phyloP scores from a whole-genome alignment of 1,140 invertebrate species.

The Sinonovacula constricta region DNA sequence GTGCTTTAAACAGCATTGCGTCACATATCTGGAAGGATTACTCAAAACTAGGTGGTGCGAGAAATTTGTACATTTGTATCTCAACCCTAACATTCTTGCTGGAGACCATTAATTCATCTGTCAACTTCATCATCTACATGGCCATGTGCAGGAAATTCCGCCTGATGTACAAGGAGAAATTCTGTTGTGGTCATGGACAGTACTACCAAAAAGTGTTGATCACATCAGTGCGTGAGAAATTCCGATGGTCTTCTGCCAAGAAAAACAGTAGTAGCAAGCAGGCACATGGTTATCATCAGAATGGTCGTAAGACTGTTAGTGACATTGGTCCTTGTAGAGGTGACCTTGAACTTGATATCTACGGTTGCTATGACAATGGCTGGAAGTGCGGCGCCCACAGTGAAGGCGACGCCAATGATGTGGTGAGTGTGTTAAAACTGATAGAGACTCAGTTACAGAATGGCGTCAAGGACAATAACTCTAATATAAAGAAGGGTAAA shows the following conservation, averaged over 20 bases:
- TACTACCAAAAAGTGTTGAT: conserved; percentile 35
- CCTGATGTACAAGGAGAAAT: conserved; percentile 66
- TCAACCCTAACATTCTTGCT: conserved; percentile 65
- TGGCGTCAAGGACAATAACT: no score
- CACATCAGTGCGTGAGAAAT: conserved; percentile 34
- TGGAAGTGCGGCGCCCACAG: no score
- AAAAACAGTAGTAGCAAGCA: not conserved
- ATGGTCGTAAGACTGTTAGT: conserved; percentile 15
- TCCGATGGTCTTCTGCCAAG: conserved; percentile 15
- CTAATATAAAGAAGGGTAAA: no score
- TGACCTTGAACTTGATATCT: no score
- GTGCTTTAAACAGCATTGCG: conserved; percentile 66
- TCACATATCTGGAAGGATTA: conserved; percentile 60
- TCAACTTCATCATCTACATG: conserved; percentile 75
- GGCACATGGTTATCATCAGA: not conserved
- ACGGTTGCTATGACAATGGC: no score
- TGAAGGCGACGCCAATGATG: no score
- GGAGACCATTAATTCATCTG: conserved; percentile 70
- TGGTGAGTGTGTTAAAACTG: no score
- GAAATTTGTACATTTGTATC: conserved; percentile 62
- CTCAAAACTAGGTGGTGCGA: conserved; percentile 53
- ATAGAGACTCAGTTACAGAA: no score
- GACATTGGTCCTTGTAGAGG: conserved; percentile 35
- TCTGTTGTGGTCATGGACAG: conserved; percentile 59
- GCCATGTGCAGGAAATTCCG: conserved; percentile 68